A percentile compares a stretch with the other conserved stretches of the same genome.
Evolutionary conservation across 2,113 vertebrate genomes (phyloP).

Genomic region (Argyrosomus japonicus): DNA sequence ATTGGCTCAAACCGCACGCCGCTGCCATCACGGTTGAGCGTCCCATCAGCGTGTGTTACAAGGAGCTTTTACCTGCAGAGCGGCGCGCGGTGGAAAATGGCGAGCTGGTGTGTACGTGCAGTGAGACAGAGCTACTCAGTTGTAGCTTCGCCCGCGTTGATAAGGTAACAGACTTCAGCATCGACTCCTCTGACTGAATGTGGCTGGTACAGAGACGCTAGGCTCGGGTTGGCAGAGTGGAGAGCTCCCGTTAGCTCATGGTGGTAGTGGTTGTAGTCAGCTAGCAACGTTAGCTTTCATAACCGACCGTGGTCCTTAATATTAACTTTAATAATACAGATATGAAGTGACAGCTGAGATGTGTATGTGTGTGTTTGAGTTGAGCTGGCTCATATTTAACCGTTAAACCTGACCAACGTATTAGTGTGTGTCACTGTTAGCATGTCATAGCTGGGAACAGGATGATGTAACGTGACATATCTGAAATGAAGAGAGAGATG

Average conservation of each 20-base stretch:
- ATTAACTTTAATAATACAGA: constrained; percentile 7
- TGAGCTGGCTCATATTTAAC: too few species aligned
- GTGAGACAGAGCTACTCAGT: constrained; percentile 74
- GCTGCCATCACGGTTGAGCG: not conserved
- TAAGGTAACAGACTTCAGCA: constrained; percentile 64
- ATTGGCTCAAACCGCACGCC: constrained; percentile 40
- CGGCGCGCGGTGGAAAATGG: constrained; percentile 72
- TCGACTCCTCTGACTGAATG: not conserved
- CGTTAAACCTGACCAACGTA: rapidly evolving
- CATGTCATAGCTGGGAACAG: not conserved
- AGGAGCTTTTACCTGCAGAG: not conserved
- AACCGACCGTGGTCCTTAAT: not conserved
- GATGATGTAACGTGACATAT: constrained; percentile 45
- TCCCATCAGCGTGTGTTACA: constrained; percentile 54
- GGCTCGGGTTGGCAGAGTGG: not conserved
- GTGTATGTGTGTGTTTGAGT: not conserved
- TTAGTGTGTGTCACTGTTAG: not conserved
- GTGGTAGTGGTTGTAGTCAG: not conserved
- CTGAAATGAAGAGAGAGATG: not conserved
- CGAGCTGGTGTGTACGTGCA: constrained; percentile 79
- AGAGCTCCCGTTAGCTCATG: not conserved
- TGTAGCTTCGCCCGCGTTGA: constrained; percentile 63
- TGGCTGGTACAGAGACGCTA: not conserved
- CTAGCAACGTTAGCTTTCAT: constrained; percentile 43
- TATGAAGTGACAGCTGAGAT: not conserved